Evolutionary conservation across 2,113 vertebrate species (phyloP).

Genomic region (Thunnus maccoyii): DNA sequence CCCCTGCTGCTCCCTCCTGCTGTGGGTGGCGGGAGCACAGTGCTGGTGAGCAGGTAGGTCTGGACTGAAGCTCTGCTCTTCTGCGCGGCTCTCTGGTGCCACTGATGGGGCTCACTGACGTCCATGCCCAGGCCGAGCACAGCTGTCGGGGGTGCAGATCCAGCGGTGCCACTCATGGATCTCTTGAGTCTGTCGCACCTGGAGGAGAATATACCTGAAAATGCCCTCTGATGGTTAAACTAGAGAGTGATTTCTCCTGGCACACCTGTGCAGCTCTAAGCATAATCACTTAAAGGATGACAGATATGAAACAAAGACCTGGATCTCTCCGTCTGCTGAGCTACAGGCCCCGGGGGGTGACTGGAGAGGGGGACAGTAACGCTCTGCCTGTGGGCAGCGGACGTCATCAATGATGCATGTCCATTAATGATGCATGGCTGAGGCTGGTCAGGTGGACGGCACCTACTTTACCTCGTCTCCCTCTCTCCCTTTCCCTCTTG

Average conservation of each 20-base stretch:
- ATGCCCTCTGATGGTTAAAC: neutral
- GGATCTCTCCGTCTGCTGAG: neutral
- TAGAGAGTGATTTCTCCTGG: neutral
- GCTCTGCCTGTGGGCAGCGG: conserved; percentile 52
- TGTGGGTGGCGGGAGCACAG: conserved; percentile 32
- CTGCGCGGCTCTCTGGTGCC: conserved; percentile 49
- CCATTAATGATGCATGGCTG: conserved; percentile 80
- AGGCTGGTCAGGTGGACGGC: conserved; percentile 69
- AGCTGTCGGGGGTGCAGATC: conserved; percentile 19
- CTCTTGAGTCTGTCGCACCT: neutral
- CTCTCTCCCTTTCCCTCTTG: conserved; percentile 47
- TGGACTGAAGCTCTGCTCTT: conserved; percentile 41
- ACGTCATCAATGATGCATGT: conserved; percentile 79
- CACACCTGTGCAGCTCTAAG: neutral
- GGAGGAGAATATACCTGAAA: conserved; percentile 16
- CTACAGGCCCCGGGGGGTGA: conserved; percentile 17
- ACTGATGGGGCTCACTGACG: conserved; percentile 1
- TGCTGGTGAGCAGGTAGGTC: conserved; percentile 56
- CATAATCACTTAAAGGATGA: neutral
- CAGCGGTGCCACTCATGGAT: conserved; percentile 64
- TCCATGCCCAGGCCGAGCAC: conserved; percentile 58
- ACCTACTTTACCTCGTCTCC: conserved; percentile 33
- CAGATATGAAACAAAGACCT: neutral
- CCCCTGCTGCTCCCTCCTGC: conserved; percentile 12
- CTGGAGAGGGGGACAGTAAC: conserved; percentile 11